phyloP scores from a whole-genome alignment of 2,113 vertebrate genomes.

The Vombatus ursinus region DNA sequence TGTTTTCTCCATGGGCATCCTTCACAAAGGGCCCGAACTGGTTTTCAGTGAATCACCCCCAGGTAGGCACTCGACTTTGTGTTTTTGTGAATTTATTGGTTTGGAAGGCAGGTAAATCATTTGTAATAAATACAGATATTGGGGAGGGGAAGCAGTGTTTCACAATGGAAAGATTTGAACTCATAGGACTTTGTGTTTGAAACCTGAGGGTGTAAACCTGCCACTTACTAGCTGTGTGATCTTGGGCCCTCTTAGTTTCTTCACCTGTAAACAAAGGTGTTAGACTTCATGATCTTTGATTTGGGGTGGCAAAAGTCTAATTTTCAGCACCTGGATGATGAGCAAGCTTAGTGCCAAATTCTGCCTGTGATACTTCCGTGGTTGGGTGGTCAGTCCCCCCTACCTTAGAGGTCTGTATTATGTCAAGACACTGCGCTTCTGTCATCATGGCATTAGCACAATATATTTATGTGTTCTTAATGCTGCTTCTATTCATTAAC shows the following conservation, averaged over 20 bases:
- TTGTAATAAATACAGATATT: neutral
- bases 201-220: neutral
- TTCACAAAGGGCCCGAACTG: neutral
- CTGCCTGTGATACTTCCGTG: neutral
- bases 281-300: neutral
- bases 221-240: neutral
- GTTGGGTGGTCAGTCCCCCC: neutral
- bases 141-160: neutral
- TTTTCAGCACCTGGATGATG: neutral
- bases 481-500: neutral
- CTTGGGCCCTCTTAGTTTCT: neutral
- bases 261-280: neutral
- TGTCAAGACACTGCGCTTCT: neutral
- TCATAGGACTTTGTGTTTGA: neutral
- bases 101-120: neutral
- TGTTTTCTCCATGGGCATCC: neutral
- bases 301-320: neutral
- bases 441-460: neutral
- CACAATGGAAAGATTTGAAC: neutral
- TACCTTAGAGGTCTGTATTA: neutral
- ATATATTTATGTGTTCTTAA: neutral
- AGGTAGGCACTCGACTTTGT: neutral
- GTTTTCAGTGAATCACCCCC: neutral
- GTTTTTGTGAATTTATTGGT: neutral
- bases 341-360: neutral